Percentiles rank a stretch among this genome's conserved stretches.
Evolutionary conservation across 2,797 vertebrate species (phyloP).

Genomic region (Pseudochirops corinnae): DNA sequence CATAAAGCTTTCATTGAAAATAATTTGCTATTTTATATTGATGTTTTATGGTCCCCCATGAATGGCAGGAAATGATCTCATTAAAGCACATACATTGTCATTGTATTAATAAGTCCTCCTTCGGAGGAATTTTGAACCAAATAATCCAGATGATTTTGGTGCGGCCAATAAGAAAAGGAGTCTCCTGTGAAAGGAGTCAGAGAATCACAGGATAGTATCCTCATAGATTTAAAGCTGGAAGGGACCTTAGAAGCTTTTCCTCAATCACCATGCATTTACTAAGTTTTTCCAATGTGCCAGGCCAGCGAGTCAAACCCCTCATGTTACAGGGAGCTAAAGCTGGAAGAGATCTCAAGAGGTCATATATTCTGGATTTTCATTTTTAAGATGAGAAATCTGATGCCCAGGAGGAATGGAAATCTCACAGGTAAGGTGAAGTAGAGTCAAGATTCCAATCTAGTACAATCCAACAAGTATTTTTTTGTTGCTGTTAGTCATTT

Average conservation of each 20-base stretch:
- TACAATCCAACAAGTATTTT: background rate
- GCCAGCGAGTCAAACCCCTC: background rate
- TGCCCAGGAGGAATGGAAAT: background rate
- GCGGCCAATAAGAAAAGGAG: background rate
- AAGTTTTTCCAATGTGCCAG: background rate
- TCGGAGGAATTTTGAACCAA: conserved; percentile 58
- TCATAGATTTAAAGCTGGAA: background rate
- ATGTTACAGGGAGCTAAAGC: background rate
- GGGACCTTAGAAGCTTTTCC: background rate
- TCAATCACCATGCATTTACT: background rate
- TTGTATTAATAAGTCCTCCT: conserved; percentile 59
- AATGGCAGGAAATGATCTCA: conserved; percentile 79
- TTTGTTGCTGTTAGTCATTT: background rate
- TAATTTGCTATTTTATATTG: conserved; percentile 83
- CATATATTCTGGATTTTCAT: background rate
- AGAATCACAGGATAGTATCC: background rate
- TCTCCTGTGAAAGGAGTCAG: background rate
- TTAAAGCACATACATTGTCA: conserved; percentile 77
- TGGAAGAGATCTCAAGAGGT: background rate
- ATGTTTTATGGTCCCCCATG: conserved; percentile 76
- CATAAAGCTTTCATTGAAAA: conserved; percentile 84
- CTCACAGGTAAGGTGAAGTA: background rate
- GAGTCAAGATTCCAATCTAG: background rate
- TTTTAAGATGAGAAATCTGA: background rate
- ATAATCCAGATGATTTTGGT: conserved; percentile 5